Evolutionary conservation across 2,113 vertebrate species (phyloP).

Genomic region (Gasterosteus nipponicus): DNA sequence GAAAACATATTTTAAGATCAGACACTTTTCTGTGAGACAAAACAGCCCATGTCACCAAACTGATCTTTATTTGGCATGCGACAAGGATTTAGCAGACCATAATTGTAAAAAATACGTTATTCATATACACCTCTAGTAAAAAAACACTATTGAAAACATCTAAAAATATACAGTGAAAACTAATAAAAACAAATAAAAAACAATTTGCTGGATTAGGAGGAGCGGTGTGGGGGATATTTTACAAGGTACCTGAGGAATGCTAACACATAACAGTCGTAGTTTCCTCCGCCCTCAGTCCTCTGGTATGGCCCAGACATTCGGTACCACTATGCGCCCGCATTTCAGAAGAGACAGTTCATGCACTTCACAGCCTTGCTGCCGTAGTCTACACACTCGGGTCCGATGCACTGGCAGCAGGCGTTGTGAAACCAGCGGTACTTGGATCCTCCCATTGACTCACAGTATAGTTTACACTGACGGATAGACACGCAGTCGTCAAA

Average conservation of each 20-base stretch:
- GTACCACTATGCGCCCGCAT: conserved; percentile 48
- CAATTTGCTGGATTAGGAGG: conserved; percentile 54
- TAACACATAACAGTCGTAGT: conserved; percentile 60
- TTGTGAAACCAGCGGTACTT: conserved; percentile 99
- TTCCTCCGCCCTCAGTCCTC: conserved; percentile 70
- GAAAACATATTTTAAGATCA: neutral
- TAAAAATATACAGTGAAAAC: conserved; percentile 81
- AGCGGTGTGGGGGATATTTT: conserved; percentile 62
- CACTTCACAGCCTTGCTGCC: conserved; percentile 97
- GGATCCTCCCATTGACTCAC: conserved; percentile 98
- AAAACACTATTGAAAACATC: conserved; percentile 71
- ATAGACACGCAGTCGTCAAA: conserved; percentile 99
- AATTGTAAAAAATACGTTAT: conserved; percentile 80
- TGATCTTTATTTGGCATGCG: conserved; percentile 73
- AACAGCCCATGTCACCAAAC: conserved; percentile 67
- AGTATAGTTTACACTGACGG: conserved; percentile 97
- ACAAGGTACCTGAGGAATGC: conserved; percentile 70
- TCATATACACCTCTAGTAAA: conserved; percentile 78
- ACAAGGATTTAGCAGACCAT: conserved; percentile 60
- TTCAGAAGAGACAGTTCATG: conserved; percentile 97
- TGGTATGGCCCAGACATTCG: conserved; percentile 56
- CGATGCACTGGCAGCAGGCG: conserved; percentile 98
- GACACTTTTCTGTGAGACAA: conserved; percentile 6
- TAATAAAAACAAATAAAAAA: conserved; percentile 75
- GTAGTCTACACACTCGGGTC: conserved; percentile 96